These are phyloP conservation scores for Drosophila peninsularis DNA, from an alignment of 2,888 invertebrate species.

Conservation along the genomic window DNA sequence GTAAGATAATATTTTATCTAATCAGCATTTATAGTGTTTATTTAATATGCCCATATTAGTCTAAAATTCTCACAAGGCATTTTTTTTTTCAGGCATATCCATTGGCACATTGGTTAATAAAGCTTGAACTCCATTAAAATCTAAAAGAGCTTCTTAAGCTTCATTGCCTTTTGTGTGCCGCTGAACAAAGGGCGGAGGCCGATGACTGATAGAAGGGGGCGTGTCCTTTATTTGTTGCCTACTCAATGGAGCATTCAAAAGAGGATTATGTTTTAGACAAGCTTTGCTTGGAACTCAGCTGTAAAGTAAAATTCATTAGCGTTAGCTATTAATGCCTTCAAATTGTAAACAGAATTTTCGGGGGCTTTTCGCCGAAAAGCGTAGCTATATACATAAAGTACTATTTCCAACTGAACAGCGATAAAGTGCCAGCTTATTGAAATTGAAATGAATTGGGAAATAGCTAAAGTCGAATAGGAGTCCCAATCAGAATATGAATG, in stretches of 20 bases:
- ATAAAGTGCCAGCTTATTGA: not conserved
- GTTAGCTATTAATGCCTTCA: not conserved
- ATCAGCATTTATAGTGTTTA: not conserved
- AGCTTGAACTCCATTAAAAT: slow-evolving; percentile 13
- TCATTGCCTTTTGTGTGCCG: slow-evolving; percentile 21
- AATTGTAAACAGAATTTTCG: not conserved
- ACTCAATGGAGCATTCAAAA: slow-evolving; percentile 36
- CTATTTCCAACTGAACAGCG: not conserved
- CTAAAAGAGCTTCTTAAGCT: slow-evolving; percentile 11
- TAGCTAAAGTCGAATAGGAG: too few relatives aligned
- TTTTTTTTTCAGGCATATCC: too few relatives aligned
- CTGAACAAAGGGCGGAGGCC: not conserved
- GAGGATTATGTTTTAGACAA: slow-evolving; percentile 36
- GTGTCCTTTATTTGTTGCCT: slow-evolving; percentile 15
- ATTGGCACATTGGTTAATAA: not conserved
- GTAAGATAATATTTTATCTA: not conserved
- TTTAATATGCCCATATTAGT: too few relatives aligned
- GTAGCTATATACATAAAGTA: not conserved
- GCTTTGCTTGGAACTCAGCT: slow-evolving; percentile 5
- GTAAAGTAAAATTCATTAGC: slow-evolving; percentile 9
- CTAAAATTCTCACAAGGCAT: not conserved
- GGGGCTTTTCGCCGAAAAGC: not conserved
- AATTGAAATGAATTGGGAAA: not conserved
- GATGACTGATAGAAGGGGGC: not conserved
- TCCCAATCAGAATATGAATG: not conserved